Conservation (phyloP, 2,797 vertebrate genomes). For the Arremon brunneinucha region DNA sequence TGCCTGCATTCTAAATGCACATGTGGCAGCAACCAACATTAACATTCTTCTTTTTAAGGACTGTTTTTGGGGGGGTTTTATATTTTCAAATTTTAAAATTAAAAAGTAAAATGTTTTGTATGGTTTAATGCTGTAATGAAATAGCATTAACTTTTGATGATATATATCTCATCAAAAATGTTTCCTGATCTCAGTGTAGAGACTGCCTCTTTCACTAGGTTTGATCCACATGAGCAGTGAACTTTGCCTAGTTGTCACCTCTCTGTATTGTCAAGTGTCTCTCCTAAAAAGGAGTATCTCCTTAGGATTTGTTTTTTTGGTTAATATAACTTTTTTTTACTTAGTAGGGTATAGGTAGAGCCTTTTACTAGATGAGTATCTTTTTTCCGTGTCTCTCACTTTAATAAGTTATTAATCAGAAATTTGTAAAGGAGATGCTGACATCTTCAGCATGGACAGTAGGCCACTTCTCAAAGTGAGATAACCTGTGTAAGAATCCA, state of each 20-base stretch:
- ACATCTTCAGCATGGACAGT: neutral
- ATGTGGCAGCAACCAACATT: neutral
- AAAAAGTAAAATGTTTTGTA: neutral
- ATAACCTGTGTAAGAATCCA: neutral
- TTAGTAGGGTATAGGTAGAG: fast-evolving
- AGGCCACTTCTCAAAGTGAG: neutral
- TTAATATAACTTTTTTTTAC: neutral
- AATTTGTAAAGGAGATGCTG: neutral
- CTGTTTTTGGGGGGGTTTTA: fast-evolving
- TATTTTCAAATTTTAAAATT: neutral
- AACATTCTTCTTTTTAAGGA: neutral
- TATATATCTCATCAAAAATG: neutral
- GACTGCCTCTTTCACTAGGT: neutral
- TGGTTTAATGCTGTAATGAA: neutral
- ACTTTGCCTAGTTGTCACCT: neutral
- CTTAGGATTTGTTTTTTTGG: neutral
- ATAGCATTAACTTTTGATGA: too few relatives aligned
- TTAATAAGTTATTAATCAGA: neutral
- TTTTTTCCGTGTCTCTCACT: neutral
- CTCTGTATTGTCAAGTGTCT: neutral
- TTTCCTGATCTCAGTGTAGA: neutral
- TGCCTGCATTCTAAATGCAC: neutral
- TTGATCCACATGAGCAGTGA: neutral
- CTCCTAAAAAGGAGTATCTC: neutral
- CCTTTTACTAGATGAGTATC: neutral